A percentile compares a stretch with the other conserved stretches of the same genome.
phyloP scores from a whole-genome alignment of 2,888 invertebrate genomes.

The Leucoptera coffeella region DNA sequence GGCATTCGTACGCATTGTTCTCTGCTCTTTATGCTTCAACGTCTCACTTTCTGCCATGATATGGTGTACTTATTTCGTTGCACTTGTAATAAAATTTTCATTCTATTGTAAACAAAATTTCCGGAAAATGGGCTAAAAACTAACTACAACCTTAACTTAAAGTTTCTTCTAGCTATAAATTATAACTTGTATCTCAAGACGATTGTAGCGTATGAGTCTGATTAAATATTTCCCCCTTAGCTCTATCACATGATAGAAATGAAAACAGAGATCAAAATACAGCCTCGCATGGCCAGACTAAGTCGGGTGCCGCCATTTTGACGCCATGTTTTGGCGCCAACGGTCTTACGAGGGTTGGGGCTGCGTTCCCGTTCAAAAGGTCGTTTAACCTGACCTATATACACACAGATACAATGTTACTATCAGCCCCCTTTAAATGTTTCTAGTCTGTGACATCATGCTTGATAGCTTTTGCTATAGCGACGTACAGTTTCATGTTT shows the following conservation, averaged over 20 bases:
- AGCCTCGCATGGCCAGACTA: background rate
- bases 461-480: background rate
- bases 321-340: slow-evolving; percentile 37
- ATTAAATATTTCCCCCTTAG: background rate
- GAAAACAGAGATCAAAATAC: background rate
- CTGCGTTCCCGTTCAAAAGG: slow-evolving; percentile 14
- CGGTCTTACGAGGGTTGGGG: slow-evolving; percentile 15
- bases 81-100: no score
- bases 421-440: slow-evolving; percentile 5
- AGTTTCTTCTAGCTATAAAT: no score
- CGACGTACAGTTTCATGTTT: background rate
- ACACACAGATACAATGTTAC: slow-evolving; percentile 5
- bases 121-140: no score
- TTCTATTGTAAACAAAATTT: no score
- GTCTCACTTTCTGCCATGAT: no score
- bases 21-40: slow-evolving; percentile 11
- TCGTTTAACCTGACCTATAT: slow-evolving; percentile 5
- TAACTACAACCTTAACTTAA: no score
- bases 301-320: slow-evolving; percentile 21
- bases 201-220: background rate
- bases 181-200: background rate
- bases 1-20: slow-evolving; percentile 10
- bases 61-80: no score
- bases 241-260: background rate
- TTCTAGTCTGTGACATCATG: slow-evolving; percentile 1